These are phyloP conservation scores for Xiphophorus hellerii DNA, from an alignment of 2,113 vertebrate species.

Conservation along the genomic window DNA sequence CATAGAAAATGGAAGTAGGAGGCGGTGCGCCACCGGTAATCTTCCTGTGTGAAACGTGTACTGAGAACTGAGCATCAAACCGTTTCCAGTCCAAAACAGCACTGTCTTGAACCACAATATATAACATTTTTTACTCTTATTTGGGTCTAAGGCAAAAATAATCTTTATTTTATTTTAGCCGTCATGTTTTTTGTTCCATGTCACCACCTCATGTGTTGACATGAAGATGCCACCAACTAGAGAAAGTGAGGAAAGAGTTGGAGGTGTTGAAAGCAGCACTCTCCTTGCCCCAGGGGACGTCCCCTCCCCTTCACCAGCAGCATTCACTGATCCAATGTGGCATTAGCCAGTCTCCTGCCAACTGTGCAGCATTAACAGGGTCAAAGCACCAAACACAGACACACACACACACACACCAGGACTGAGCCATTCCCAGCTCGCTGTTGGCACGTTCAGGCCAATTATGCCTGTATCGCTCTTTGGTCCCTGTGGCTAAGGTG, in stretches of 20 bases:
- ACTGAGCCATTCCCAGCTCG: constrained; percentile 63
- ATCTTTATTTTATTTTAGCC: neutral
- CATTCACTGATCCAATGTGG: constrained; percentile 79
- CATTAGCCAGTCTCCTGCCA: constrained; percentile 69
- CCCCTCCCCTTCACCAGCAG: constrained; percentile 58
- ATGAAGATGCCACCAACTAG: constrained; percentile 32
- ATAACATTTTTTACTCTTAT: neutral
- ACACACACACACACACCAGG: constrained; percentile 18
- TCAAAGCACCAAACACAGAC: constrained; percentile 55
- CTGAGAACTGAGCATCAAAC: neutral
- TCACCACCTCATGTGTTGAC: constrained; percentile 47
- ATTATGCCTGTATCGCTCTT: constrained; percentile 84
- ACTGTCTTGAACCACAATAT: neutral
- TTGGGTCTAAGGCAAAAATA: neutral
- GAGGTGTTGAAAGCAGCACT: constrained; percentile 65
- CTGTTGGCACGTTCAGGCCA: constrained; percentile 82
- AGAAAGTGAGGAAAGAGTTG: constrained; percentile 11
- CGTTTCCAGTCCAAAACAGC: neutral
- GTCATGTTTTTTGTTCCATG: neutral
- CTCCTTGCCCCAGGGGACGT: constrained; percentile 60
- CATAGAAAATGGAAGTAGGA: neutral
- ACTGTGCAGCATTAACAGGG: constrained; percentile 68
- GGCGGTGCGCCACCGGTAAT: neutral
- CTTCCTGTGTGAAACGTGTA: neutral
- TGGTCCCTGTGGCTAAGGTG: constrained; percentile 73